These are phyloP conservation scores for Latheticus oryzae DNA, from an alignment of 2,888 invertebrate species.

Conservation along the genomic window DNA sequence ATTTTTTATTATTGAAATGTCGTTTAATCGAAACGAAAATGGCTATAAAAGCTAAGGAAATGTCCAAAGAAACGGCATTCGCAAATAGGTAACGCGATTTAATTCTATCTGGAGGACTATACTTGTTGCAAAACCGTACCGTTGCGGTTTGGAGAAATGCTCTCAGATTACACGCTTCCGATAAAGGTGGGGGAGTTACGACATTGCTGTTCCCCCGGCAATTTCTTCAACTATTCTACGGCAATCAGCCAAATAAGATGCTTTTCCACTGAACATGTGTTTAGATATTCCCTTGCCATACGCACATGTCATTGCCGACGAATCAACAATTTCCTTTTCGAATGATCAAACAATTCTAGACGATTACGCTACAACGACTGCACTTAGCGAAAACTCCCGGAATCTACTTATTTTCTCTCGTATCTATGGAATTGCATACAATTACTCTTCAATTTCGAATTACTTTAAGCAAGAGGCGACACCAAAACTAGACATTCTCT, in stretches of 20 bases:
- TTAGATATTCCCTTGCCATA: conserved; percentile 31
- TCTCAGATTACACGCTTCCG: conserved; percentile 49
- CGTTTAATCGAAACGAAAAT: conserved; percentile 28
- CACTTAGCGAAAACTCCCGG: conserved; percentile 14
- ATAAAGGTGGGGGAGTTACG: conserved; percentile 49
- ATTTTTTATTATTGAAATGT: conserved; percentile 35
- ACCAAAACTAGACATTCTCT: conserved; percentile 22
- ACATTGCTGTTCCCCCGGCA: conserved; percentile 46
- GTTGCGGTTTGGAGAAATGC: conserved; percentile 44
- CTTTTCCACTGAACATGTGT: conserved; percentile 25
- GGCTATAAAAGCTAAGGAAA: conserved; percentile 30
- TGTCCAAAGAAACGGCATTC: conserved; percentile 30
- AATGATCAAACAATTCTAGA: conserved; percentile 22
- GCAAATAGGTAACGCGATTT: conserved; percentile 41
- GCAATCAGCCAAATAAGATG: conserved; percentile 48
- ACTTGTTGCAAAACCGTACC: conserved; percentile 46
- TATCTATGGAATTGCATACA: conserved; percentile 31
- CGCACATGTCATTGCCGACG: conserved; percentile 28
- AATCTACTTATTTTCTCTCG: conserved; percentile 25
- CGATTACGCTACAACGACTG: conserved; percentile 10
- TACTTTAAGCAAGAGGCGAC: conserved; percentile 13
- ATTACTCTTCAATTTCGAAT: conserved; percentile 23
- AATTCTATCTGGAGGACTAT: conserved; percentile 44
- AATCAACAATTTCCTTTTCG: conserved; percentile 34
- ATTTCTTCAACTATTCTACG: conserved; percentile 42